Evolutionary conservation across 2,888 invertebrate genomes (phyloP).

Genomic region (Mimas tiliae): DNA sequence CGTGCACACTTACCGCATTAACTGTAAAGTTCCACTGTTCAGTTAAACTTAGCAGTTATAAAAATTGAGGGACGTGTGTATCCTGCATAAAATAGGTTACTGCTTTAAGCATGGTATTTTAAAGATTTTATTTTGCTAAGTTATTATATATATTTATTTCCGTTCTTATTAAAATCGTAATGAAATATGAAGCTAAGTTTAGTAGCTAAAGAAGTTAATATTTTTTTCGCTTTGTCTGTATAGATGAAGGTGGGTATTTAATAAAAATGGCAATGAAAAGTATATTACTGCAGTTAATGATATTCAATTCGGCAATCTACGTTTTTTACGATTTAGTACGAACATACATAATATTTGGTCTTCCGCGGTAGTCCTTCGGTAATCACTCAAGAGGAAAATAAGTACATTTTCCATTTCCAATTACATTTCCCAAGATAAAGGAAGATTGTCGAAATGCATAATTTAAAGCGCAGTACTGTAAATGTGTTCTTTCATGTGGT

Average conservation of each 20-base stretch:
- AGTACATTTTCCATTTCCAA: too few species aligned
- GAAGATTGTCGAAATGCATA: too few species aligned
- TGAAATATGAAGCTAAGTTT: background rate
- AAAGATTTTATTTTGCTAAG: background rate
- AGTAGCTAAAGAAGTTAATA: background rate
- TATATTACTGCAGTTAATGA: background rate
- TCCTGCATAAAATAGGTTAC: background rate
- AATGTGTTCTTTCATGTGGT: conserved; percentile 16
- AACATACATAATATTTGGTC: too few species aligned
- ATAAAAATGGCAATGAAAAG: background rate
- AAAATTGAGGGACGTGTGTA: background rate
- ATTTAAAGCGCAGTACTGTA: background rate
- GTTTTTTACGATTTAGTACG: too few species aligned
- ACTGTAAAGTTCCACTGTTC: background rate
- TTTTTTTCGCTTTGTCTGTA: background rate
- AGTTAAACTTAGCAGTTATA: too few species aligned
- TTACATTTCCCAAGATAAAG: too few species aligned
- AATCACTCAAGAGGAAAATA: too few species aligned
- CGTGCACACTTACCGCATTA: background rate
- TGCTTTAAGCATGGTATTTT: background rate
- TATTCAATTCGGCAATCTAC: too few species aligned
- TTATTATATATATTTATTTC: background rate
- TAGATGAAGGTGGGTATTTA: conserved; percentile 24
- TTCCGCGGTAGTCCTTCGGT: too few species aligned
- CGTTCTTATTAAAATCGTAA: background rate